These are phyloP conservation scores for Ornithoptera alexandrae DNA, from an alignment of 2,888 invertebrate species.

Conservation along the genomic window DNA sequence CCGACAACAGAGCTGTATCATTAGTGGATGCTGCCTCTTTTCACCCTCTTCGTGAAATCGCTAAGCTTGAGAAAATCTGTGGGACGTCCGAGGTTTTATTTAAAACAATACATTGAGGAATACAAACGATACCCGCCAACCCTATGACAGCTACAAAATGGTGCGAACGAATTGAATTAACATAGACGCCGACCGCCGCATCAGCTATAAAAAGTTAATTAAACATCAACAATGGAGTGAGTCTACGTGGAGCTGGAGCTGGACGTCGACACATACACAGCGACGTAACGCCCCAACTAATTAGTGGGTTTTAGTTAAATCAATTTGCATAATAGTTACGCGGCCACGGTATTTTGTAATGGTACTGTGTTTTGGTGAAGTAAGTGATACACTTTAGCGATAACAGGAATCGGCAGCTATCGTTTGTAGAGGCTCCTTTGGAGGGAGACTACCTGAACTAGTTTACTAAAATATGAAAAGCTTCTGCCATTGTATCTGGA, in stretches of 20 bases:
- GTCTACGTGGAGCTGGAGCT: slow-evolving; percentile 25
- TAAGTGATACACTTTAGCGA: neutral
- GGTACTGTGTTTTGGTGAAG: slow-evolving; percentile 8
- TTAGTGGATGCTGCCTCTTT: no score
- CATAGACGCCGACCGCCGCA: slow-evolving; percentile 40
- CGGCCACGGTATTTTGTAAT: slow-evolving; percentile 10
- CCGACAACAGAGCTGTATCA: no score
- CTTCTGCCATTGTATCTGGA: no score
- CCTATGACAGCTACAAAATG: slow-evolving; percentile 40
- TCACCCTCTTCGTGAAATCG: no score
- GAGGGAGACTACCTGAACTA: no score
- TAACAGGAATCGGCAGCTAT: neutral
- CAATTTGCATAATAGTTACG: slow-evolving; percentile 31
- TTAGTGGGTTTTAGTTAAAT: slow-evolving; percentile 33
- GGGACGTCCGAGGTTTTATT: no score
- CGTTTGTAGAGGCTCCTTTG: no score
- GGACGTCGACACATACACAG: slow-evolving; percentile 21
- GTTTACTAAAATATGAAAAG: no score
- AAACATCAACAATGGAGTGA: slow-evolving; percentile 37
- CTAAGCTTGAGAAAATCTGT: no score
- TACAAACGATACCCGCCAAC: slow-evolving; percentile 32
- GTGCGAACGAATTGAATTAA: slow-evolving; percentile 44
- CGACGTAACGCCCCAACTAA: slow-evolving; percentile 26
- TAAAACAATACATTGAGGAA: no score
- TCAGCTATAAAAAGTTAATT: slow-evolving; percentile 53